These are phyloP conservation scores for Camelus dromedarius DNA, from an alignment of 2,113 vertebrate species.

Conservation along the genomic window DNA sequence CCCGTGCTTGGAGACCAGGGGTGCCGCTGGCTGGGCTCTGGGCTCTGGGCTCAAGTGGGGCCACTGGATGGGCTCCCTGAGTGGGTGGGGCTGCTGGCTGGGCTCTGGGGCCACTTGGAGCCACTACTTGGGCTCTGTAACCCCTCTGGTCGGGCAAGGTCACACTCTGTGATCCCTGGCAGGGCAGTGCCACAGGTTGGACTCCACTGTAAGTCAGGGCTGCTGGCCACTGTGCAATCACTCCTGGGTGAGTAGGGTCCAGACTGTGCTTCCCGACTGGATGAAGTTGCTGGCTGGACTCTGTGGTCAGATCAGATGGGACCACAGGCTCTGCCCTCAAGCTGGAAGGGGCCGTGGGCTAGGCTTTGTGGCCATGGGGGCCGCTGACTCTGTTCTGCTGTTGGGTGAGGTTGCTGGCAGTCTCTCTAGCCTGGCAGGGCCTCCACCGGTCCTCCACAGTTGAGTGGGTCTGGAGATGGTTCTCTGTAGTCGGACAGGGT, in stretches of 20 bases:
- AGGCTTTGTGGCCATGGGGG: not conserved
- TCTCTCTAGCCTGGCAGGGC: no score
- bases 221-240: not conserved
- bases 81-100: not conserved
- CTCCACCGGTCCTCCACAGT: no score
- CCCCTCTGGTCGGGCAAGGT: not conserved
- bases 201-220: not conserved
- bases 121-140: not conserved
- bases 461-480: no score
- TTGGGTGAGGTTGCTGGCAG: not conserved
- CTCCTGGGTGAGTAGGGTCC: not conserved
- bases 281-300: not conserved
- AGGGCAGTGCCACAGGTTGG: not conserved
- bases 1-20: not conserved
- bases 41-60: not conserved
- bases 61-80: not conserved
- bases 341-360: not conserved
- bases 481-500: no score
- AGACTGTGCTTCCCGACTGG: not conserved
- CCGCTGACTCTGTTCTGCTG: not conserved
- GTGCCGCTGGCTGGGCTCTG: not conserved
- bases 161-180: not conserved
- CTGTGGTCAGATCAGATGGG: not conserved
- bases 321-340: not conserved
- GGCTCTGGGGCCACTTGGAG: not conserved